phyloP scores from a whole-genome alignment of 2,113 vertebrate species.

The Psettodes erumei region DNA sequence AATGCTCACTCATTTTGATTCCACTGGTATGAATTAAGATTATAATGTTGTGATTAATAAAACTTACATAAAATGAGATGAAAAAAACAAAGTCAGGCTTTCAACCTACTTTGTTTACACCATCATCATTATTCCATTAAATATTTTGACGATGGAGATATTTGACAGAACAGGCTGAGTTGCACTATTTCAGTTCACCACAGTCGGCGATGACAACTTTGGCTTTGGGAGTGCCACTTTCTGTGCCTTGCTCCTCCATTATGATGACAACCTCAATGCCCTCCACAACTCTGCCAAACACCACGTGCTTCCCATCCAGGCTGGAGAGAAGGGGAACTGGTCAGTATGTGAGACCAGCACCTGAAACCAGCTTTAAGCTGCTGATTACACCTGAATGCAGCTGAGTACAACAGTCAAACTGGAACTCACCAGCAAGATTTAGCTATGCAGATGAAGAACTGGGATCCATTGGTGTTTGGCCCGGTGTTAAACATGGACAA shows the following conservation, averaged over 20 bases:
- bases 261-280: conserved; percentile 85
- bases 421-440: conserved; percentile 88
- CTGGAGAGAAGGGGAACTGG: conserved; percentile 67
- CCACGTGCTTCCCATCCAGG: conserved; percentile 94
- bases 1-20: neutral
- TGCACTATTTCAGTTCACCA: conserved; percentile 72
- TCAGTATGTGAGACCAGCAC: conserved; percentile 20
- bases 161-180: neutral
- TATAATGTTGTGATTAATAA: neutral
- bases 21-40: neutral
- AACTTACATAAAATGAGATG: neutral
- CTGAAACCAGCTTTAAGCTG: neutral
- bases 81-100: neutral
- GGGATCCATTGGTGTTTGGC: conserved; percentile 94
- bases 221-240: conserved; percentile 83
- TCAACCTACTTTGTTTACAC: neutral
- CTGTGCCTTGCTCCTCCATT: conserved; percentile 86
- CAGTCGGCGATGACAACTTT: conserved; percentile 88
- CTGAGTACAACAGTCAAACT: too few species aligned
- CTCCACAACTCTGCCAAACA: conserved; percentile 89
- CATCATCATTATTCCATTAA: too few species aligned
- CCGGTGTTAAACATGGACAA: conserved; percentile 98
- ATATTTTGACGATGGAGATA: neutral
- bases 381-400: neutral
- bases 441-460: conserved; percentile 96